A percentile compares a stretch with the other conserved stretches of the same genome.
Conservation (phyloP, 2,888 invertebrate species). For the Apodemia zela region DNA sequence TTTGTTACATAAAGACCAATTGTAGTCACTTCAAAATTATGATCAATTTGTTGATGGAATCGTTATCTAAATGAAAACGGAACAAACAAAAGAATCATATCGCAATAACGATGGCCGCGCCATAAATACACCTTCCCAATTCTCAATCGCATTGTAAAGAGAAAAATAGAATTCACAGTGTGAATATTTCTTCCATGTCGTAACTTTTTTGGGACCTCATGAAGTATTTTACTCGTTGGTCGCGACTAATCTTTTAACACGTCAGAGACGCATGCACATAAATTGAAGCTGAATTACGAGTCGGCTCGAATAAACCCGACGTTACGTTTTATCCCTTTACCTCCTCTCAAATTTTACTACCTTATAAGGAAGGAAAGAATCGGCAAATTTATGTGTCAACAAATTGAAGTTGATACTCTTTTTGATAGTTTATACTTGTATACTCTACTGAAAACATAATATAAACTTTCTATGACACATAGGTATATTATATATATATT, state of each 20-base stretch:
- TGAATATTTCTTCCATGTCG: slow-evolving; percentile 5
- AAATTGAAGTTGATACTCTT: not conserved
- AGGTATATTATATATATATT: no score
- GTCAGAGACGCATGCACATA: slow-evolving; percentile 76
- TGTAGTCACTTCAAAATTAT: no score
- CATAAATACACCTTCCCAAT: not conserved
- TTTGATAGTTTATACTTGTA: not conserved
- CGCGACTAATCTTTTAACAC: slow-evolving; percentile 71
- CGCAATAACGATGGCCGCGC: not conserved
- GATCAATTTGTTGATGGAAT: not conserved
- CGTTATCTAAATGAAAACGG: slow-evolving; percentile 1
- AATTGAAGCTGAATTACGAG: slow-evolving; percentile 66
- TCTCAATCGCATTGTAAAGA: slow-evolving; percentile 7
- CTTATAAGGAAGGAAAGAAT: slow-evolving; percentile 33
- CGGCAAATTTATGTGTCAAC: not conserved
- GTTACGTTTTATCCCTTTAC: slow-evolving; percentile 49
- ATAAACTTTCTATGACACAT: no score
- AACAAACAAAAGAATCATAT: slow-evolving; percentile 8
- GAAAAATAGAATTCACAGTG: slow-evolving; percentile 9
- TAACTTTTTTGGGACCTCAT: slow-evolving; percentile 16
- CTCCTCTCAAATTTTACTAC: slow-evolving; percentile 57
- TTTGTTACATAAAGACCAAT: no score
- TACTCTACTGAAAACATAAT: no score
- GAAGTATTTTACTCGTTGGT: slow-evolving; percentile 35
- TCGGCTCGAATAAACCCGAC: slow-evolving; percentile 51